Base-by-base conservation (phyloP, 2,797 vertebrate genomes). In the Luscinia megarhynchos region DNA sequence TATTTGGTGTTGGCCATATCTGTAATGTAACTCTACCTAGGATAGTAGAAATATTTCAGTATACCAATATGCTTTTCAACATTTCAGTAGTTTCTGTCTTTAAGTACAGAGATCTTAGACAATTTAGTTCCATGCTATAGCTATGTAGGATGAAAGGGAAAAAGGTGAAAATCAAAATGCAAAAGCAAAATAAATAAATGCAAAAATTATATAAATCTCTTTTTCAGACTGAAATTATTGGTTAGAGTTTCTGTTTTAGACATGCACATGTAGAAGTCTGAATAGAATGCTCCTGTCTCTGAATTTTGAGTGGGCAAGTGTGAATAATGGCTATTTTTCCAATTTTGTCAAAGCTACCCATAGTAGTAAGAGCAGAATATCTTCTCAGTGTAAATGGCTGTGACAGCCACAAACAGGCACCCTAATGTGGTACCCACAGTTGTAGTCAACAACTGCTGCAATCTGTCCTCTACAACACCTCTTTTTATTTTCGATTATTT, bases 381-480 rank as follows among this genome's bases (percentile, higher is more conserved):
- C 55, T 84, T 92, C 50, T 87, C 81, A 74, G 74, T 73, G 19
- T 54, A 78, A 91, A 74, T n/a, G 66, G 55, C 55, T 82, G 10
- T 86, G 70, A 73, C 69, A 94, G 76, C 30, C 91, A 74, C 87
- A 92, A 87, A 61, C 64, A 36, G 72, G 41, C 68, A 62, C 62
- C 92, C 48, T 82, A 53, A 76, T 69, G 69, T 90, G 90, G 87
- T 84, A 84, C 59, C 62, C 80, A 81, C 77, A 66, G 66, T 32
- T 93, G 73, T 69, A 85, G 72, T 74, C 93, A 94, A 82, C 89
- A 95, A 21, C 79, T 92, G n/a, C 57, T 64, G 61, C 89, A 89
- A 32, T 93, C 87, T 80, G 78, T 87, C 53, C 84, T 87, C 78
- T 36, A 30, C 73, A 80, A 57, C 75, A 80, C 61, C 68, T 80